Evolutionary conservation across 2,888 invertebrate species (phyloP).

Genomic region (Agriopis aurantiaria): DNA sequence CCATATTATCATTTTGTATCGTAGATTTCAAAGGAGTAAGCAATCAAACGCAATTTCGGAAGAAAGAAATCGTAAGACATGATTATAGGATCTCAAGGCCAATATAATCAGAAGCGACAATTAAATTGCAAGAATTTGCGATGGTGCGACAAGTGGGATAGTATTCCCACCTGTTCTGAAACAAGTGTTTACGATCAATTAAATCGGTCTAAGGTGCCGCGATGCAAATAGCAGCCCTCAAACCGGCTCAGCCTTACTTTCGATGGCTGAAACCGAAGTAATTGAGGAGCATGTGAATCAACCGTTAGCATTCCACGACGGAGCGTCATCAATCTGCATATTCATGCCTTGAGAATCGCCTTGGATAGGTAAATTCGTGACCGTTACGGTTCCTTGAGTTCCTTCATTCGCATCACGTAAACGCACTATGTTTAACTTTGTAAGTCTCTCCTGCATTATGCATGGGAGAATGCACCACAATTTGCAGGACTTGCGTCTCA

Average conservation of each 20-base stretch:
- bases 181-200: constrained; percentile 38
- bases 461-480: constrained; percentile 62
- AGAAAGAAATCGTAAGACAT: not conserved
- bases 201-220: constrained; percentile 46
- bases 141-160: constrained; percentile 5
- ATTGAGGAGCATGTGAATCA: constrained; percentile 66
- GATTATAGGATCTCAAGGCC: not conserved
- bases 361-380: constrained; percentile 69
- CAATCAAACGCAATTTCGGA: not conserved
- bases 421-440: constrained; percentile 50
- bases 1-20: too few relatives aligned
- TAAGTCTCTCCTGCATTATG: constrained; percentile 65
- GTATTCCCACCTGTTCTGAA: constrained; percentile 17
- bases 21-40: not conserved
- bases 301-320: constrained; percentile 81
- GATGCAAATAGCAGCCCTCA: constrained; percentile 59
- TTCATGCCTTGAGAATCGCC: constrained; percentile 66
- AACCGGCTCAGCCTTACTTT: constrained; percentile 66
- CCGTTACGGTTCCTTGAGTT: constrained; percentile 65
- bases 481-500: constrained; percentile 56
- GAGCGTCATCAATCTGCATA: constrained; percentile 79
- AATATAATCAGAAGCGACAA: constrained; percentile 9
- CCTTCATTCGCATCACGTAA: constrained; percentile 68
- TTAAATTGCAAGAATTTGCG: constrained; percentile 16
- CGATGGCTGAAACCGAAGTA: constrained; percentile 48